These are phyloP conservation scores for Dryocosmus kuriphilus DNA, from an alignment of 2,888 invertebrate genomes.

Conservation along the genomic window DNA sequence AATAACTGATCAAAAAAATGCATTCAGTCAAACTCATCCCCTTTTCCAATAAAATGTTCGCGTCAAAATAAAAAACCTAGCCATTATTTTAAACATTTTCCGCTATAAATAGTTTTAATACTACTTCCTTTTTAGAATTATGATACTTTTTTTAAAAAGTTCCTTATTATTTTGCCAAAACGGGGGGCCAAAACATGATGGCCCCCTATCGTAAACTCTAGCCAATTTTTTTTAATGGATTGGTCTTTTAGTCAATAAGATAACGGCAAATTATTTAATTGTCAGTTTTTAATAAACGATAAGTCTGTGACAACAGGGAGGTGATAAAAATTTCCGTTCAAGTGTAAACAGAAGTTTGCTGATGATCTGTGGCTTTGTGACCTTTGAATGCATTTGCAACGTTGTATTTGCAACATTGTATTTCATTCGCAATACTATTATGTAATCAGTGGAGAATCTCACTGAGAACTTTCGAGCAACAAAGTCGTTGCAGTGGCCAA, in stretches of 20 bases:
- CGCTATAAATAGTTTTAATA: too few relatives aligned
- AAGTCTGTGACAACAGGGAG: neutral
- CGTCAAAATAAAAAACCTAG: too few relatives aligned
- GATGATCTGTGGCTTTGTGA: constrained; percentile 5
- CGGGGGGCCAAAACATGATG: too few relatives aligned
- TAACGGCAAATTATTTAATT: neutral
- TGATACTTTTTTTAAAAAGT: too few relatives aligned
- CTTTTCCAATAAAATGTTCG: too few relatives aligned
- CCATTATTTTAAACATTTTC: too few relatives aligned
- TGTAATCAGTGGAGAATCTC: constrained; percentile 17
- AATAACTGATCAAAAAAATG: too few relatives aligned
- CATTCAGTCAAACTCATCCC: too few relatives aligned
- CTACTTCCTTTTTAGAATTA: too few relatives aligned
- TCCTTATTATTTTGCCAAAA: too few relatives aligned
- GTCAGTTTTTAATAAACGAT: neutral
- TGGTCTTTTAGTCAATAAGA: neutral
- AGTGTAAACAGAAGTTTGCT: constrained; percentile 18
- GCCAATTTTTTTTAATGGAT: too few relatives aligned
- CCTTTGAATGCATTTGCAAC: constrained; percentile 6
- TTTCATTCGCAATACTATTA: neutral
- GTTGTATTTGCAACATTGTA: constrained; percentile 10
- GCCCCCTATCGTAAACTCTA: too few relatives aligned
- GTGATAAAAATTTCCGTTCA: neutral
- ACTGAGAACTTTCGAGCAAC: constrained; percentile 10
- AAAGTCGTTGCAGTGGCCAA: constrained; percentile 18